phyloP scores from a whole-genome alignment of 2,888 invertebrate genomes.

The Aphidius colemani region DNA sequence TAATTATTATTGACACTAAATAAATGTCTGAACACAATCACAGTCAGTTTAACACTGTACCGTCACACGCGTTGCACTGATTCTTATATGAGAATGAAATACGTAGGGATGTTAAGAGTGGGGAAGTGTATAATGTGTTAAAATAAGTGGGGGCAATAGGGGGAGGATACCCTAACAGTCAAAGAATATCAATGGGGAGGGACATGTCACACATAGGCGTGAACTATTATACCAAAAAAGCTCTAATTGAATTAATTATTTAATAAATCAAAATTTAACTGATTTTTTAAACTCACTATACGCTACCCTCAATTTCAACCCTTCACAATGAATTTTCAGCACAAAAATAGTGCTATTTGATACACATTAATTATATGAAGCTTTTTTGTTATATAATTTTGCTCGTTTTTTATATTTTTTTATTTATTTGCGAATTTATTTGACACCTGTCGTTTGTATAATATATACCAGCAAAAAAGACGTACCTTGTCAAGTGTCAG shows the following conservation, averaged over 20 bases:
- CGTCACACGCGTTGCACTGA: conserved; percentile 54
- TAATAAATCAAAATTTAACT: too few relatives aligned
- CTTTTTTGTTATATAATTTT: conserved; percentile 14
- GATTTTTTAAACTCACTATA: too few relatives aligned
- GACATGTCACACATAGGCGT: neutral
- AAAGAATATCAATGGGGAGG: conserved; percentile 5
- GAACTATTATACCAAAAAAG: neutral
- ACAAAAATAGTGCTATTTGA: conserved; percentile 26
- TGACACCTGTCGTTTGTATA: too few relatives aligned
- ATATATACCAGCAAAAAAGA: conserved; percentile 23
- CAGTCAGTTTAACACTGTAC: conserved; percentile 55
- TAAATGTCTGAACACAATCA: conserved; percentile 49
- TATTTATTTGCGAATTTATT: neutral
- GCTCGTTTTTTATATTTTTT: neutral
- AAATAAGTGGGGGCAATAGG: conserved; percentile 27
- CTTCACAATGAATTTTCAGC: conserved; percentile 13
- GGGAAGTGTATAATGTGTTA: conserved; percentile 6
- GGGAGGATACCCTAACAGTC: conserved; percentile 24
- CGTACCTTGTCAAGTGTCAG: conserved; percentile 53
- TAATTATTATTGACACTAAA: neutral
- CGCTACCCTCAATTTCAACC: too few relatives aligned
- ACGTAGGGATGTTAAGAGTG: conserved; percentile 28
- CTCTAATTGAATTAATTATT: too few relatives aligned
- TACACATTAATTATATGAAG: conserved; percentile 28
- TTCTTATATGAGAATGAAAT: conserved; percentile 52